Conservation (phyloP, 2,888 invertebrate genomes). For the Athripsodes cinereus region DNA sequence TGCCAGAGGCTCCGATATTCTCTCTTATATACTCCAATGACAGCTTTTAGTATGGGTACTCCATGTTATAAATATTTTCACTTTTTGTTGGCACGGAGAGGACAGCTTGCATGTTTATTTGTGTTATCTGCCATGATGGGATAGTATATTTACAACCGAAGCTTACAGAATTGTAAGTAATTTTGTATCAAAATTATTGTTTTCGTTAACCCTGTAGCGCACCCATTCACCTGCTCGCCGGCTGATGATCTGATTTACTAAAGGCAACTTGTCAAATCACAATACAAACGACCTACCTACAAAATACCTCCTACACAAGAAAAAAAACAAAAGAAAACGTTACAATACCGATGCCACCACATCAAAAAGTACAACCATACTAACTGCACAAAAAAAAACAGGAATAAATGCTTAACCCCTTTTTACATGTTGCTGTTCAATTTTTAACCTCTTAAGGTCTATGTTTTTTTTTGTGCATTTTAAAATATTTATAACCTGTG, state of each 20-base stretch:
- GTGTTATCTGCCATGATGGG: no score
- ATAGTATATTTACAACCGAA: no score
- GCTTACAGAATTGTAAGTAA: no score
- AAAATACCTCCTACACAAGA: neutral
- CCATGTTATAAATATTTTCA: no score
- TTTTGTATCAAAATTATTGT: no score
- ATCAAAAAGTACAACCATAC: neutral
- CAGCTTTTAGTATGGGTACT: no score
- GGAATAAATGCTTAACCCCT: neutral
- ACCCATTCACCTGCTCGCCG: conserved; percentile 11
- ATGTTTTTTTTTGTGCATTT: neutral
- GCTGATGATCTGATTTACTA: conserved; percentile 15
- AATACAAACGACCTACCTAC: neutral
- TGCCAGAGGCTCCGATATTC: no score
- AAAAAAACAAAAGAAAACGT: neutral
- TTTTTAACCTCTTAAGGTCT: neutral
- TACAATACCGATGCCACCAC: neutral
- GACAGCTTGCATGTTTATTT: no score
- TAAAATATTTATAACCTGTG: no score
- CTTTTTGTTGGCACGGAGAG: no score
- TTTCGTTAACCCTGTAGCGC: conserved; percentile 8
- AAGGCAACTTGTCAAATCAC: conserved; percentile 1
- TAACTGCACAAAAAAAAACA: neutral
- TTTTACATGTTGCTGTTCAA: neutral
- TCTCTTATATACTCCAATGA: no score